A percentile compares a stretch with the other conserved stretches of the same genome.
Evolutionary conservation across 1,140 invertebrate genomes (phyloP).

Genomic region (Aphelenchoides fujianensis): DNA sequence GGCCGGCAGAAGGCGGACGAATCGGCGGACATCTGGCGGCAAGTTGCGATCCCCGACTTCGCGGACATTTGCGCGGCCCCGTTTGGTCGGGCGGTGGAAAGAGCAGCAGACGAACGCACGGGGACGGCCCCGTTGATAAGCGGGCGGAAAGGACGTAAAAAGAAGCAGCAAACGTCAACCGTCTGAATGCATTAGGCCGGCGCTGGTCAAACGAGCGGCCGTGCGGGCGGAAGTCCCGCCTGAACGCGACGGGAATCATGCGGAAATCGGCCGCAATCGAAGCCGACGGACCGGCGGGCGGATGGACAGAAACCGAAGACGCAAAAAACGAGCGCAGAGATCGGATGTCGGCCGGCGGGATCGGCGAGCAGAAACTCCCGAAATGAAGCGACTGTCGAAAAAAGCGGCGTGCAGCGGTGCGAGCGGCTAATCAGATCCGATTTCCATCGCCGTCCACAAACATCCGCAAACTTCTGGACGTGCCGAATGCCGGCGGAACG

Average conservation of each 20-base stretch:
- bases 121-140: not conserved
- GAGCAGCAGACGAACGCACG: not conserved
- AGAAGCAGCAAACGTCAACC: too few relatives aligned
- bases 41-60: not conserved
- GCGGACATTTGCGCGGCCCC: not conserved
- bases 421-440: too few relatives aligned
- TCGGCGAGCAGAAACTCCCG: too few relatives aligned
- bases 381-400: too few relatives aligned
- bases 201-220: not conserved
- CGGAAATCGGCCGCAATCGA: not conserved
- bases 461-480: too few relatives aligned
- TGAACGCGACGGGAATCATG: not conserved
- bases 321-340: not conserved
- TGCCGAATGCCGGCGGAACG: too few relatives aligned
- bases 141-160: not conserved
- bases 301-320: not conserved
- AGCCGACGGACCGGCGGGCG: not conserved
- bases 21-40: not conserved
- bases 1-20: not conserved
- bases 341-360: not conserved
- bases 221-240: not conserved
- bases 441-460: too few relatives aligned
- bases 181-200: slow-evolving; percentile 5
- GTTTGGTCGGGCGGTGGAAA: not conserved
- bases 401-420: too few relatives aligned